Conservation (phyloP, 2,113 vertebrate genomes). For the Amphiprion ocellaris region DNA sequence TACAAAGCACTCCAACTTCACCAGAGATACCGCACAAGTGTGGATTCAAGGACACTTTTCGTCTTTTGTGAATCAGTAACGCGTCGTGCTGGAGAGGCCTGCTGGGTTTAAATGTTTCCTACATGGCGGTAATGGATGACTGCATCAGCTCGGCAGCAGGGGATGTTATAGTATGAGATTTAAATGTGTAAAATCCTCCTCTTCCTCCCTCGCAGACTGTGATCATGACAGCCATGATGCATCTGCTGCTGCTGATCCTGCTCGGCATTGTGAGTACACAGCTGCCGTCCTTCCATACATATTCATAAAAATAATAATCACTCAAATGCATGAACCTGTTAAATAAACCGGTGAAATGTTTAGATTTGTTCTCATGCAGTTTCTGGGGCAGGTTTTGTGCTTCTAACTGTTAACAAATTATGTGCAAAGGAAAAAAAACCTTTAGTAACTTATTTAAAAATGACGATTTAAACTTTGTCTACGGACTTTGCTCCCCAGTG, state of each 20-base stretch:
- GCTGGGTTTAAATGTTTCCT: background rate
- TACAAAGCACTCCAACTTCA: background rate
- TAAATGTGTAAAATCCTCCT: background rate
- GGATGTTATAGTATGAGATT: background rate
- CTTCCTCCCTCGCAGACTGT: slow-evolving; percentile 56
- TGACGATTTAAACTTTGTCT: slow-evolving; percentile 1
- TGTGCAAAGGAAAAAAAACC: background rate
- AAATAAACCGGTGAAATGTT: slow-evolving; percentile 2
- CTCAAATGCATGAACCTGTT: slow-evolving; percentile 32
- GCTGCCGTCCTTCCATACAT: slow-evolving; percentile 34
- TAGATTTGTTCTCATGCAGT: background rate
- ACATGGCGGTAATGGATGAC: background rate
- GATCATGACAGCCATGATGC: slow-evolving; percentile 75
- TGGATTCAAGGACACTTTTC: slow-evolving; percentile 23
- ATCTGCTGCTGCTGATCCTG: slow-evolving; percentile 78
- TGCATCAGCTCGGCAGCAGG: background rate
- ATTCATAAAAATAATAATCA: slow-evolving; percentile 41
- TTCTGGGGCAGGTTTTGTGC: background rate
- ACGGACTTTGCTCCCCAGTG: slow-evolving; percentile 67
- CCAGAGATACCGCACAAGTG: slow-evolving; percentile 18
- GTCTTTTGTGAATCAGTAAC: slow-evolving; percentile 45
- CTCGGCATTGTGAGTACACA: slow-evolving; percentile 80
- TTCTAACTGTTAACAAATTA: background rate
- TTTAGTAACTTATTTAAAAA: slow-evolving; percentile 49
- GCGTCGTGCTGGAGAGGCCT: background rate